Percentiles rank a stretch among this genome's conserved stretches.
These are phyloP conservation scores for Dromius quadrimaculatus DNA, from an alignment of 2,888 invertebrate genomes.

Conservation along the genomic window DNA sequence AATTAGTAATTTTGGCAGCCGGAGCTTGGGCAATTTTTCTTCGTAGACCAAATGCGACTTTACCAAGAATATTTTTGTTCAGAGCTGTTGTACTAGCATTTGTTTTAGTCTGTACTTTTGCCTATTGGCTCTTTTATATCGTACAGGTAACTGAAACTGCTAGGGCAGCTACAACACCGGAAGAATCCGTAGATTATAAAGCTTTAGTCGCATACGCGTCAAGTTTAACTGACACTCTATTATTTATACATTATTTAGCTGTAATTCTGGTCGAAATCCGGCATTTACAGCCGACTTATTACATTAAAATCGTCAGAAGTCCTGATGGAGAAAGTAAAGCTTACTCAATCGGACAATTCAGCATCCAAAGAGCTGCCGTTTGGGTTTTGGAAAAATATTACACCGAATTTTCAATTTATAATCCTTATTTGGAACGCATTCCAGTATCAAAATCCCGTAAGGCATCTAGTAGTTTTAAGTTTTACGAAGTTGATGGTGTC, in stretches of 20 bases:
- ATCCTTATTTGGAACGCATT: constrained; percentile 93
- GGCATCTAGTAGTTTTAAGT: constrained; percentile 89
- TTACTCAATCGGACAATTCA: constrained; percentile 90
- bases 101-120: constrained; percentile 91
- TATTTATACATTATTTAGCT: constrained; percentile 95
- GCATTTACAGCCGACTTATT: constrained; percentile 90
- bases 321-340: constrained; percentile 94
- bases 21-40: constrained; percentile 95
- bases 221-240: constrained; percentile 91
- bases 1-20: constrained; percentile 87
- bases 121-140: constrained; percentile 98
- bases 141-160: constrained; percentile 89
- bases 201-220: constrained; percentile 92
- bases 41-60: constrained; percentile 84
- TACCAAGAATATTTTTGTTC: constrained; percentile 93
- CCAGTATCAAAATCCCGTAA: constrained; percentile 87
- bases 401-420: constrained; percentile 95
- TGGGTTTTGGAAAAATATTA: constrained; percentile 96
- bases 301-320: constrained; percentile 90
- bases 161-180: constrained; percentile 82
- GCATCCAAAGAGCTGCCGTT: constrained; percentile 95
- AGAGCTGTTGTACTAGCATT: constrained; percentile 90
- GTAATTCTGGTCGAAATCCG: constrained; percentile 94
- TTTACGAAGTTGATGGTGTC: constrained; percentile 94
- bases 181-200: constrained; percentile 86